Evolutionary conservation across 2,888 invertebrate species (phyloP).

Genomic region (Leptinotarsa peninsularis): DNA sequence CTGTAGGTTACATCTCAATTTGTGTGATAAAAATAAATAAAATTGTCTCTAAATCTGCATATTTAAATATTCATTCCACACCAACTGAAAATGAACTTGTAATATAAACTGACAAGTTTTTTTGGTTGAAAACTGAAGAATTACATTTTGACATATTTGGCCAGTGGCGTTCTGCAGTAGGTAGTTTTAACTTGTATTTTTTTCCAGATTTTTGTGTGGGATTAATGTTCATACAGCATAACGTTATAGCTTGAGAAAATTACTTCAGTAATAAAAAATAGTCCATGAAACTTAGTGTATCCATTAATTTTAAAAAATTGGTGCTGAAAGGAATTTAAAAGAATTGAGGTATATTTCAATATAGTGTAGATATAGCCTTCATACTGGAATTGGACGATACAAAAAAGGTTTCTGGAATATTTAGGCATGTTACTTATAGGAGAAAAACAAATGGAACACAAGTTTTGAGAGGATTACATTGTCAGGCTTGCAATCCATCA

Average conservation of each 20-base stretch:
- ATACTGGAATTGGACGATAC: constrained; percentile 63
- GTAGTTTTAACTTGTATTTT: constrained; percentile 18
- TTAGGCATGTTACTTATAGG: constrained; percentile 55
- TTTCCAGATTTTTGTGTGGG: constrained; percentile 44
- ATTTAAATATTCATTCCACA: background rate
- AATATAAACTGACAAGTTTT: background rate
- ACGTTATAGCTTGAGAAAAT: constrained; percentile 40
- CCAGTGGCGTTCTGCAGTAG: constrained; percentile 36
- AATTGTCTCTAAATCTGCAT: background rate
- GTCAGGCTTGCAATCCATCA: constrained; percentile 60
- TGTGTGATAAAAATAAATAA: constrained; percentile 1
- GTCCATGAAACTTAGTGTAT: background rate
- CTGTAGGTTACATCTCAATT: background rate
- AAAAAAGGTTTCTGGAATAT: constrained; percentile 55
- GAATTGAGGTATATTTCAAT: constrained; percentile 5
- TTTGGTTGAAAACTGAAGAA: constrained; percentile 18
- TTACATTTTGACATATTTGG: constrained; percentile 36
- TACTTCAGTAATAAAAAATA: constrained; percentile 27
- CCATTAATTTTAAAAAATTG: constrained; percentile 30
- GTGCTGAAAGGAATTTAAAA: constrained; percentile 32
- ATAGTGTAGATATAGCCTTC: constrained; percentile 44
- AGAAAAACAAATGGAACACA: constrained; percentile 49
- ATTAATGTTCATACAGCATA: constrained; percentile 28
- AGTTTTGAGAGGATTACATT: constrained; percentile 56
- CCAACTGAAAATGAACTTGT: background rate